Base-by-base conservation (phyloP, 2,797 vertebrate species). In the Peromyscus melanophrys region DNA sequence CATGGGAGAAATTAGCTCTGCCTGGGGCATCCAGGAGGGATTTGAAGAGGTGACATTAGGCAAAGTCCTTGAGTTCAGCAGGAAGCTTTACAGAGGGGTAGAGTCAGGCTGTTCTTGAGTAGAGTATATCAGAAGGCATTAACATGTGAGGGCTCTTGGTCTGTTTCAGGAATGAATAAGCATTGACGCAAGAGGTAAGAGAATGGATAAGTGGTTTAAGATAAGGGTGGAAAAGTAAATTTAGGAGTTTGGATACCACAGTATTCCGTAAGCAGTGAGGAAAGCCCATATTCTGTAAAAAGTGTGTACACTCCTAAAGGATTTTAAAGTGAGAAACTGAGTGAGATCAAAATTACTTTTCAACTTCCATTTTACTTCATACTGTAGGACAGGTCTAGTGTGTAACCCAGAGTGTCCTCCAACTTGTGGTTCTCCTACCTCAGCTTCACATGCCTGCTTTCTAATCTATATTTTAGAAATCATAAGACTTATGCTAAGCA, bases 381-480 rank as follows among this genome's bases (percentile, higher is more conserved):
- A 31, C 11, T 65, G 25, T 80, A 21, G 29, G 31, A 37, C 9
- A 63, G 4, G 23, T 65, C 59, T 65, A 4, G 6, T 40, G 2
- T 29, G 34, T 25, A 52, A 27, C 34, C 14, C 23, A 90, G 23
- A 14, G 5, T 69, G 6, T 29, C 49, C 46, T 80, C 16, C 40
- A 14, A 55, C 46, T 57, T 29, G 2, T 52, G 59, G 10, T 34
- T 14, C 27, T 57, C 25, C 3, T 34, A 11, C 27, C 34, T 37
- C 8, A 17, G 4, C 29, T 14, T 71, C 16, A 0, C 40, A 84
- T 13, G 21, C 12, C 49, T 40, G 0, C n/a, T 11, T 90, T 67
- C 9, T 55, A 59, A 77, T 81, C 69, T 73, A 52, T 86, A 67
- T 80, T 96, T 93, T 78, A 92, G 46, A 86, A 86, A 86, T 76